These are phyloP conservation scores for Hirundichthys speculiger DNA, from an alignment of 2,113 vertebrate species.

Conservation along the genomic window DNA sequence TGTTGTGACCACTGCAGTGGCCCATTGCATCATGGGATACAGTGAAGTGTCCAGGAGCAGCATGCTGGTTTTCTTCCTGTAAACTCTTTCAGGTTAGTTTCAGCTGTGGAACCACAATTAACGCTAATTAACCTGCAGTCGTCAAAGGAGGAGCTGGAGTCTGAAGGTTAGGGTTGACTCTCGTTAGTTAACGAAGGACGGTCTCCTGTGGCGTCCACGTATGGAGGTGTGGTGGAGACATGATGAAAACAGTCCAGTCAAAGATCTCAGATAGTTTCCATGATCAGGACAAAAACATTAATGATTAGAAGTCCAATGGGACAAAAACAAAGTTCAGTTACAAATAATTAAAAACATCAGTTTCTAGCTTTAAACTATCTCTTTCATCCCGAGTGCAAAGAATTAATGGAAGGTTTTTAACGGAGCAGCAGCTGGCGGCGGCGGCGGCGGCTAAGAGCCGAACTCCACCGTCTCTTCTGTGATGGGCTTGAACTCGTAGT, in stretches of 20 bases:
- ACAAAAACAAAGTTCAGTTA: constrained; percentile 27
- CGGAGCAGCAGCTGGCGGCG: not conserved
- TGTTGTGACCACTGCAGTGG: no score
- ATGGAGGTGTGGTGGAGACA: no score
- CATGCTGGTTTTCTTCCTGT: no score
- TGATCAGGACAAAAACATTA: constrained; percentile 58
- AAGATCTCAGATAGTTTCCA: not conserved
- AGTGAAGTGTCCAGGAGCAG: no score
- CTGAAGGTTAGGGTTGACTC: no score
- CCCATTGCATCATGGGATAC: no score
- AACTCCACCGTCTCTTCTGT: constrained; percentile 95
- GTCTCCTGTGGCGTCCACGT: no score
- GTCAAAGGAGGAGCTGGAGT: no score
- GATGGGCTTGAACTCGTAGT: constrained; percentile 97
- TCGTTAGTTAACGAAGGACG: no score
- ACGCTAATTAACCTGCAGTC: no score
- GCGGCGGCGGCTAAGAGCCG: constrained; percentile 83
- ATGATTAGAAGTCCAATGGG: constrained; percentile 79
- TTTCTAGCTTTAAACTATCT: constrained; percentile 27
- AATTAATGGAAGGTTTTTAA: constrained; percentile 34
- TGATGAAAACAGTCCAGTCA: not conserved
- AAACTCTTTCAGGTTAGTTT: no score
- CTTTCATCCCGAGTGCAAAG: constrained; percentile 46
- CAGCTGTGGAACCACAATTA: no score
- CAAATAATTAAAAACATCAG: constrained; percentile 71